phyloP scores from a whole-genome alignment of 2,888 invertebrate genomes.

The Thumatha senex region DNA sequence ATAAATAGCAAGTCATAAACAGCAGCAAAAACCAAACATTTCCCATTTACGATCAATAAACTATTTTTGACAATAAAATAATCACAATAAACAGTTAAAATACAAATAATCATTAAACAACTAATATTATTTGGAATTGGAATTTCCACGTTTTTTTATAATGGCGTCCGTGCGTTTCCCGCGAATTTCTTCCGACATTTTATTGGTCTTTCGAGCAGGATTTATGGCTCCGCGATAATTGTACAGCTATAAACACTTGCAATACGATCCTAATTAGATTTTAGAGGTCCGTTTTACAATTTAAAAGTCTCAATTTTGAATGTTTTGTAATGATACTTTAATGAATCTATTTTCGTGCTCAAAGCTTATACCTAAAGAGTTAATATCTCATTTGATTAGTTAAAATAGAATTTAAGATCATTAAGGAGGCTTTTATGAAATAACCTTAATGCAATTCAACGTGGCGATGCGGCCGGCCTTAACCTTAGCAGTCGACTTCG shows the following conservation, averaged over 20 bases:
- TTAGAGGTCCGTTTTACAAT: conserved; percentile 46
- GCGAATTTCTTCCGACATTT: conserved; percentile 54
- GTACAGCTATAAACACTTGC: conserved; percentile 60
- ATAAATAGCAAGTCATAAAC: not conserved
- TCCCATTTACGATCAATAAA: not conserved
- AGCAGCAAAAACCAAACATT: not conserved
- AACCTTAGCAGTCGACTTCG: too few relatives aligned
- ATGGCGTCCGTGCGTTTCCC: conserved; percentile 43
- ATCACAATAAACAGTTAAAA: conserved; percentile 15
- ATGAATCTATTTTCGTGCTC: not conserved
- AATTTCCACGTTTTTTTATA: conserved; percentile 32
- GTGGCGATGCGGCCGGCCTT: too few relatives aligned
- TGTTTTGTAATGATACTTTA: conserved; percentile 9
- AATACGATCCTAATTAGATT: conserved; percentile 59
- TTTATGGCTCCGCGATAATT: conserved; percentile 58
- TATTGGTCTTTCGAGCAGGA: conserved; percentile 64
- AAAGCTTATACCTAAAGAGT: not conserved
- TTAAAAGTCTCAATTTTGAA: conserved; percentile 27
- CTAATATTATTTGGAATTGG: conserved; percentile 34
- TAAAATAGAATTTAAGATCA: too few relatives aligned
- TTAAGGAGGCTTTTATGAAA: too few relatives aligned
- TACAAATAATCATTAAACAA: conserved; percentile 24
- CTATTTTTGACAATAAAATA: not conserved
- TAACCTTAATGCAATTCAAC: too few relatives aligned
- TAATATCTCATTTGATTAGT: not conserved